phyloP scores from a whole-genome alignment of 2,113 vertebrate species.

The Leptodactylus fuscus region DNA sequence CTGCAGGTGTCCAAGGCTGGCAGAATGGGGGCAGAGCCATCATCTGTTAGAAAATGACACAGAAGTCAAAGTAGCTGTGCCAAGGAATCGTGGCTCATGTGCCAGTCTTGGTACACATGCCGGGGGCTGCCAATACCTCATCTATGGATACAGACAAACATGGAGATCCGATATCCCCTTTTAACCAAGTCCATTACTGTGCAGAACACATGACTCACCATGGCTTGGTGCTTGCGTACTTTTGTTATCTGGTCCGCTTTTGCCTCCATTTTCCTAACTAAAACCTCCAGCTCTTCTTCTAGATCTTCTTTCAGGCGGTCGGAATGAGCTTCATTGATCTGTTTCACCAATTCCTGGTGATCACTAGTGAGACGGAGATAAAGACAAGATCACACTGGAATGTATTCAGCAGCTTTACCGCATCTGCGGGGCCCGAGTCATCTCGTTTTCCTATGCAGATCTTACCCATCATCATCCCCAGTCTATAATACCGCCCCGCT shows the following conservation, averaged over 20 bases:
- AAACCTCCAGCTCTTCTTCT: slow-evolving; percentile 80
- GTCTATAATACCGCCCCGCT: background rate
- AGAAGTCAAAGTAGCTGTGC: too few relatives aligned
- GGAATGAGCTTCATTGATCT: slow-evolving; percentile 77
- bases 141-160: too few relatives aligned
- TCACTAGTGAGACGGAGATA: background rate
- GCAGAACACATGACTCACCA: slow-evolving; percentile 72
- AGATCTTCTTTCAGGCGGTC: slow-evolving; percentile 77
- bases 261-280: slow-evolving; percentile 90
- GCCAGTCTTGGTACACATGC: too few relatives aligned
- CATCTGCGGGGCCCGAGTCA: too few relatives aligned
- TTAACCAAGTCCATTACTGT: background rate
- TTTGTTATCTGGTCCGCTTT: slow-evolving; percentile 94
- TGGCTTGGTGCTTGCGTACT: slow-evolving; percentile 82
- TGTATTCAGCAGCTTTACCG: background rate
- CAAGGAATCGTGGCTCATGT: too few relatives aligned
- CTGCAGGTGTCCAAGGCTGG: too few relatives aligned
- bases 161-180: too few relatives aligned
- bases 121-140: too few relatives aligned
- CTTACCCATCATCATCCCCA: too few relatives aligned
- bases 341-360: slow-evolving; percentile 82
- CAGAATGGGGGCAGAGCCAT: too few relatives aligned
- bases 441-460: too few relatives aligned
- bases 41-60: too few relatives aligned
- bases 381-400: background rate